Percentiles rank a stretch among this genome's conserved stretches.
These are phyloP conservation scores for Leucopsar rothschildi DNA, from an alignment of 2,113 vertebrate genomes.

Conservation along the genomic window DNA sequence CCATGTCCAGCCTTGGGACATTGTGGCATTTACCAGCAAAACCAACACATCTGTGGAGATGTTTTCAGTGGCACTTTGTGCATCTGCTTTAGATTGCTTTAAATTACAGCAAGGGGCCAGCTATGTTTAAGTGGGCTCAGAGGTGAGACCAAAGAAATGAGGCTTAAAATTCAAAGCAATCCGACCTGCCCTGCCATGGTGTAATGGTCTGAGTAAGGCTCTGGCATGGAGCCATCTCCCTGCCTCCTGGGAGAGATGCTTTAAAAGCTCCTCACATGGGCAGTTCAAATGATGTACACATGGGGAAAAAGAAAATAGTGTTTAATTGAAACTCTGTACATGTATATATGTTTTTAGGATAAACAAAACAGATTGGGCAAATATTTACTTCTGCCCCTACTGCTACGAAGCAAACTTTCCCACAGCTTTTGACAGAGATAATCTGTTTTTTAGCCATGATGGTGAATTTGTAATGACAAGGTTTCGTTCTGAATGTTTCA, in stretches of 20 bases:
- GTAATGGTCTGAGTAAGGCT: neutral
- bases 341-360: constrained; percentile 8
- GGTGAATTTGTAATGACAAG: constrained; percentile 51
- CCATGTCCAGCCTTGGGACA: fast-evolving
- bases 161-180: constrained; percentile 6
- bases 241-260: neutral
- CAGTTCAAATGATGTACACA: neutral
- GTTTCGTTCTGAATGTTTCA: constrained; percentile 41
- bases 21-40: neutral
- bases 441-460: neutral
- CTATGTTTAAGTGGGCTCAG: neutral
- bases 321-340: neutral
- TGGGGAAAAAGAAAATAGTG: neutral
- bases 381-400: constrained; percentile 40
- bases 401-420: constrained; percentile 58
- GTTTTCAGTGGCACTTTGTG: neutral
- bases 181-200: neutral
- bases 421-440: constrained; percentile 36
- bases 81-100: neutral
- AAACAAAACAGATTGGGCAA: constrained; percentile 30
- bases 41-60: fast-evolving
- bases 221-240: neutral
- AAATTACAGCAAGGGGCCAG: neutral
- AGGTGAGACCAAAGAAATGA: neutral
- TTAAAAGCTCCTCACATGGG: neutral